Evolutionary conservation across 2,113 vertebrate species (phyloP), one percentile per base, ranked within the genome.

Genomic region (Heteronetta atricapilla): DNA sequence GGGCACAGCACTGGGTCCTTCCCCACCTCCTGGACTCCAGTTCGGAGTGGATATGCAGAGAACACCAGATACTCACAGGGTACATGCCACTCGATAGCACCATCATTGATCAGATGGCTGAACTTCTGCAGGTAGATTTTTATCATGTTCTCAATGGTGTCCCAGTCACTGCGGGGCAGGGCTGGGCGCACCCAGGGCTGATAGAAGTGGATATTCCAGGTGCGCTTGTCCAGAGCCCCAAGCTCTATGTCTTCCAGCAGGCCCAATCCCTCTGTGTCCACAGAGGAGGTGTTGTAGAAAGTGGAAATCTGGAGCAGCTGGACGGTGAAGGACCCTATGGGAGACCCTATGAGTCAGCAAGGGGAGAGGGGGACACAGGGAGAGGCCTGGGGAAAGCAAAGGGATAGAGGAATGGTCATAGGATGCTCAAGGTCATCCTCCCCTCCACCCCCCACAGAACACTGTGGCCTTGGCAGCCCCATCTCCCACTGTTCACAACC

Each of bases 171-270:
- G 0, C 4, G 40, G 21, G 88, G 69, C 56, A 93, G 60, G 60
- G 94, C 55, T 52, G 52, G 25, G 26, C 1, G 78, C 15, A 96
- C 82, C 95, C 95, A 95, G 82, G 94, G 81, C 64, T 95, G 88
- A 60, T 12, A 8, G 56, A 95, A 89, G 56, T 0, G 90, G 31
- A 96, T 93, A 26, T 14, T 58, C 81, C 69, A 70, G 3, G 64
- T 96, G 23, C 33, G 87, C 29, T 84, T 86, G 60, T 94, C 69
- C 52, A 95, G 50, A 86, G 16, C 80, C 46, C 90, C 90, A 2
- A 96, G 90, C 52, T 81, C 17, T 0, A 95, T 94, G 26, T 95
- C 94, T 42, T 89, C 34, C 22, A 95, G 77, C n/a, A 96, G 34
- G 22, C 77, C 92, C 22, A 95, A 20, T 3, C 84, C 81, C 36